Evolutionary conservation across 2,797 vertebrate species (phyloP), one percentile per base, ranked within the genome.

Genomic region (Cygnus olor): DNA sequence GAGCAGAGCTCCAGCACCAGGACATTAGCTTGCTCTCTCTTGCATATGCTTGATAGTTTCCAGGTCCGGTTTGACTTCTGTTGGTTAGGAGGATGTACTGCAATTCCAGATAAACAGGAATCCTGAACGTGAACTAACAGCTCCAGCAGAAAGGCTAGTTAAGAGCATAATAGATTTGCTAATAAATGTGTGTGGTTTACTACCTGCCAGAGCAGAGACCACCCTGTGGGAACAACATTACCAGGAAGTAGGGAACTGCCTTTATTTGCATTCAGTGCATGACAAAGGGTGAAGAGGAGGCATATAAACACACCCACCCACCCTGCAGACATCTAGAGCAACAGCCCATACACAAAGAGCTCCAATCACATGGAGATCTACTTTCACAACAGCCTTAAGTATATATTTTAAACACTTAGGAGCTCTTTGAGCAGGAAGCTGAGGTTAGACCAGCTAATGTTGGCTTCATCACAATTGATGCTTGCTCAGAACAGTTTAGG

Each of bases 41-140:
- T 80, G 40, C 36, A 38, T 14, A n/a, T 25, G 27, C 45, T 57
- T 74, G 65, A 88, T 30, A 42, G 44, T 38, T 94, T 89, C 76
- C 88, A 93, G 53, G 57, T 85, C 76, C 80, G 51, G 19, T 81
- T 89, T 90, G 80, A 65, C 80, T 85, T 90, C 74, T 87, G 53
- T 45, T 6, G 0, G 77, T 70, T 76, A 88, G 61, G 61, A 85
- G 34, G 60, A 78, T 40, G 68, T 14, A 76, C 36, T 32, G 38
- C 54, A 83, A 63, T 81, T 95, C 92, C 92, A 92, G 90, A 87
- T 54, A 88, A 96, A 95, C 69, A 83, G 86, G 93, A 95, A 92
- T 92, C 58, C 47, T 60, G 58, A 93, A 90, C 5, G 1, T 94
- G 76, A 95, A 89, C 87, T 85, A 93, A 95, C 86, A 94, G 80